Percentiles rank a stretch among this genome's conserved stretches.
Evolutionary conservation across 2,113 vertebrate species (phyloP).

Genomic region (Cynopterus brachyotis): DNA sequence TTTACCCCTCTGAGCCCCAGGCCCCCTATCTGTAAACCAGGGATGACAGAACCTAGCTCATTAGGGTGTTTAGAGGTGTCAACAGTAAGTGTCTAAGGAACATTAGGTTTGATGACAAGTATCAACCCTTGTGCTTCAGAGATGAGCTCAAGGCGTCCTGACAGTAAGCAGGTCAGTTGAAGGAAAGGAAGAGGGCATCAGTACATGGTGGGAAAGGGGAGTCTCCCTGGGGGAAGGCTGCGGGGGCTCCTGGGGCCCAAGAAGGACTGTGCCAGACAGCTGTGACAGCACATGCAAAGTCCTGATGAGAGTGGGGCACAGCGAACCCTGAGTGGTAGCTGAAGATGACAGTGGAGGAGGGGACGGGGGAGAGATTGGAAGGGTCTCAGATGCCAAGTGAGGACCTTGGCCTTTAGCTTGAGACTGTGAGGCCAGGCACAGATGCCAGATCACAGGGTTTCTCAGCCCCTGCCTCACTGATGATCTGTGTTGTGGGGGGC

Average conservation of each 20-base stretch:
- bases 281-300: neutral
- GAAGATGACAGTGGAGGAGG: neutral
- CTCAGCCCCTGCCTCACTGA: rapidly evolving
- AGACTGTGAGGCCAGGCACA: neutral
- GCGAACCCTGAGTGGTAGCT: neutral
- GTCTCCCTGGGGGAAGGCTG: neutral
- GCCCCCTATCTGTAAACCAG: neutral
- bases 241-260: neutral
- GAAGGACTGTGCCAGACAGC: neutral
- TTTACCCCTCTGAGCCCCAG: neutral
- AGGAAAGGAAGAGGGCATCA: no score
- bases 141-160: rapidly evolving
- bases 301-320: rapidly evolving
- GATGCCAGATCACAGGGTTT: no score
- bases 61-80: neutral
- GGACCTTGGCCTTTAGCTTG: neutral
- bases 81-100: rapidly evolving
- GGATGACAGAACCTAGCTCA: neutral
- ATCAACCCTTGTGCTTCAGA: neutral
- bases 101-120: no score
- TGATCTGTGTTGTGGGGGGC: neutral
- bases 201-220: neutral
- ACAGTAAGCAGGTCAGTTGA: neutral
- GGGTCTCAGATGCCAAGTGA: neutral
- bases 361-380: neutral